Conservation (phyloP, 2,113 vertebrate species). For the Telmatochromis bifrenatus region DNA sequence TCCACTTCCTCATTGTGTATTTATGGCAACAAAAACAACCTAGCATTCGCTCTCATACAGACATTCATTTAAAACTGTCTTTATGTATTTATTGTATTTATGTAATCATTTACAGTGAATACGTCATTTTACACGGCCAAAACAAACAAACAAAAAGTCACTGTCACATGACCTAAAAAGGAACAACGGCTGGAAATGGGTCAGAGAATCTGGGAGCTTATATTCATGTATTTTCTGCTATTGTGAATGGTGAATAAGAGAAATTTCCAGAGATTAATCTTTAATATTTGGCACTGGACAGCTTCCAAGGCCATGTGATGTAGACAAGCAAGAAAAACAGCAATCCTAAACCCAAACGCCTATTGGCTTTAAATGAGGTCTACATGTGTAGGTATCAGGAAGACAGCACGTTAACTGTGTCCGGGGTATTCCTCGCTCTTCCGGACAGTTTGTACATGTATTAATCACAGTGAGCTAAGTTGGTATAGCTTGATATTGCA, state of each 20-base stretch:
- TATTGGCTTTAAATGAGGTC: conserved; percentile 16
- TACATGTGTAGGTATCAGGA: conserved; percentile 27
- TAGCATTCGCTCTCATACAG: background rate
- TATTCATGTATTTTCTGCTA: background rate
- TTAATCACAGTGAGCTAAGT: conserved; percentile 3
- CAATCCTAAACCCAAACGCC: conserved; percentile 46
- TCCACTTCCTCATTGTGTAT: conserved; percentile 60
- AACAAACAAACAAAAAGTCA: background rate
- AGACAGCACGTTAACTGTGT: conserved; percentile 20
- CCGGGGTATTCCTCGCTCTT: conserved; percentile 24
- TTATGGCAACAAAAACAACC: conserved; percentile 45
- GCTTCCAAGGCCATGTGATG: conserved; percentile 31
- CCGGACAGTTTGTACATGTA: conserved; percentile 11
- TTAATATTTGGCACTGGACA: conserved; percentile 11
- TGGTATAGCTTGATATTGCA: background rate
- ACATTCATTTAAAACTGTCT: background rate
- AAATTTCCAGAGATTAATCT: background rate
- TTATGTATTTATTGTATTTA: background rate
- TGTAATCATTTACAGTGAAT: background rate
- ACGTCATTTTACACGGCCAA: background rate
- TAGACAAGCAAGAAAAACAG: conserved; percentile 56
- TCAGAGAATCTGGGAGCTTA: background rate
- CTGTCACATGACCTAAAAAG: background rate
- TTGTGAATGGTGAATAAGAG: background rate
- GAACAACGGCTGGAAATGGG: background rate